A percentile compares a stretch with the other conserved stretches of the same genome.
phyloP scores from a whole-genome alignment of 37 sponge, comb jelly and placozoan species.

The Crambe crambe region DNA sequence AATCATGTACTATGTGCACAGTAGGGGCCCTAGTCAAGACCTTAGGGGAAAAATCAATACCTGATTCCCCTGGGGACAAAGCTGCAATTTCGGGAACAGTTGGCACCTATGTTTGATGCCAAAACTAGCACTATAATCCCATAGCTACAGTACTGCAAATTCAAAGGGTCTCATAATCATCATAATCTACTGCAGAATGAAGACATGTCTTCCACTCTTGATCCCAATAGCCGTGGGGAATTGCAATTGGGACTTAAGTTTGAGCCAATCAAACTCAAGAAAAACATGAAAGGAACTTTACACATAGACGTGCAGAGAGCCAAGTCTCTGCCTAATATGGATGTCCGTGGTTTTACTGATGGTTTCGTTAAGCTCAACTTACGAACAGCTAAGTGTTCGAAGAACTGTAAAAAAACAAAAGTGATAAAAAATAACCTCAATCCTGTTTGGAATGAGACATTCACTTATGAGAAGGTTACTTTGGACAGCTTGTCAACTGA shows the following conservation, averaged over 20 bases:
- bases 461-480: conserved; percentile 31
- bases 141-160: no score
- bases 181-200: no score
- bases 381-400: conserved; percentile 36
- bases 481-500: conserved; percentile 41
- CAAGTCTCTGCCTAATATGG: conserved; percentile 16
- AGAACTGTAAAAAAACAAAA: conserved; percentile 44
- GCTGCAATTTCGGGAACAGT: no score
- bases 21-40: no score
- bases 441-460: conserved; percentile 54
- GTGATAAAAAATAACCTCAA: conserved; percentile 45
- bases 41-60: no score
- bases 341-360: background rate
- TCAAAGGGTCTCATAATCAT: no score
- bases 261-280: background rate
- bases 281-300: conserved; percentile 1
- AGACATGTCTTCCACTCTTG: background rate
- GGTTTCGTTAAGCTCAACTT: conserved; percentile 34
- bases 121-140: no score
- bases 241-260: background rate
- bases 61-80: no score
- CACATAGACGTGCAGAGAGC: conserved; percentile 41
- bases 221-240: background rate
- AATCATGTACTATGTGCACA: no score
- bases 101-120: no score